A percentile compares a stretch with the other conserved stretches of the same genome.
Evolutionary conservation across 2,797 vertebrate genomes (phyloP).

Genomic region (Huso huso): DNA sequence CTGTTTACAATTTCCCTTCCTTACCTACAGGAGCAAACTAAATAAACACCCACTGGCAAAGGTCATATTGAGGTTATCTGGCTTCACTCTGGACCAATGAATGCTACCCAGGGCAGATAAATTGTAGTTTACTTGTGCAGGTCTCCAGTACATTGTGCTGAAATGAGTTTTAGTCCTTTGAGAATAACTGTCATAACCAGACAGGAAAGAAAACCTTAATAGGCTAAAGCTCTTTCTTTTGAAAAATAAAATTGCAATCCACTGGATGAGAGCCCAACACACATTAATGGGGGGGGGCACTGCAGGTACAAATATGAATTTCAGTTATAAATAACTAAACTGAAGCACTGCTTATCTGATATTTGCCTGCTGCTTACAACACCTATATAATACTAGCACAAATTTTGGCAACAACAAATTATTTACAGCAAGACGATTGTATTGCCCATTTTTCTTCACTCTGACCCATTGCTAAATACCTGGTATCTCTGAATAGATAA

Average conservation of each 20-base stretch:
- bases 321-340: constrained; percentile 34
- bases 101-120: constrained; percentile 47
- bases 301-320: constrained; percentile 8
- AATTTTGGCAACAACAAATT: too few relatives aligned
- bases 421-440: too few relatives aligned
- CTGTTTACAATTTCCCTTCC: not conserved
- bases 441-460: too few relatives aligned
- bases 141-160: constrained; percentile 52
- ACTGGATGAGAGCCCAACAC: constrained; percentile 24
- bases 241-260: constrained; percentile 22
- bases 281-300: constrained; percentile 10
- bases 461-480: too few relatives aligned
- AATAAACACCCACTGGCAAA: constrained; percentile 53
- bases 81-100: constrained; percentile 36
- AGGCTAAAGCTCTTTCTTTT: constrained; percentile 41
- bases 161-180: constrained; percentile 69
- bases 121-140: constrained; percentile 51
- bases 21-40: constrained; percentile 24
- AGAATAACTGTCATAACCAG: constrained; percentile 64
- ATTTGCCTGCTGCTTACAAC: constrained; percentile 21
- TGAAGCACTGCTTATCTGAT: constrained; percentile 29
- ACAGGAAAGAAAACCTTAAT: constrained; percentile 43
- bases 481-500: too few relatives aligned
- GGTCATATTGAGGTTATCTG: constrained; percentile 68
- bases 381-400: too few relatives aligned